Conservation (phyloP, 2,113 vertebrate species). For the Leptocoma aspasia region DNA sequence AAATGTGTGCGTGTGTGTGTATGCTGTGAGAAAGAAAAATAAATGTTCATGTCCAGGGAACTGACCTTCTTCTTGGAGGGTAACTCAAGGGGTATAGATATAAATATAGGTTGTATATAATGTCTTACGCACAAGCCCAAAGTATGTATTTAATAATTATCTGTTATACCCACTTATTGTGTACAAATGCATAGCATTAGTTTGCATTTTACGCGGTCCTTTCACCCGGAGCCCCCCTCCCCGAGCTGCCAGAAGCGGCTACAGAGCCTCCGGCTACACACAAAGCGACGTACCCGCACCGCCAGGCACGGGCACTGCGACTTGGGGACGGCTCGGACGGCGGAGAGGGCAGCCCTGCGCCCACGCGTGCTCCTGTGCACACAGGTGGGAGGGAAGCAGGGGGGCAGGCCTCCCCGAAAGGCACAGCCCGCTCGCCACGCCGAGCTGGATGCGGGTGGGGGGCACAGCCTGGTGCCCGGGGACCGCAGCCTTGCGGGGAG, state of each 20-base stretch:
- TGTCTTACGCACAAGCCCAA: background rate
- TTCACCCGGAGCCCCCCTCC: background rate
- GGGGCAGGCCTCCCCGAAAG: too few relatives aligned
- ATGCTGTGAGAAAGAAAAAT: constrained; percentile 76
- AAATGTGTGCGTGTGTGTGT: constrained; percentile 73
- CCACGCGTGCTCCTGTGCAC: background rate
- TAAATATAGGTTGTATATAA: constrained; percentile 51
- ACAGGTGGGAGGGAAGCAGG: background rate
- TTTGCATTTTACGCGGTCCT: background rate
- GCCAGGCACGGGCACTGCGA: background rate
- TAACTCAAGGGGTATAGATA: constrained; percentile 53
- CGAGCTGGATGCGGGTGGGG: accelerated
- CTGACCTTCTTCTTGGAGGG: constrained; percentile 84
- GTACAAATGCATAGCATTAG: constrained; percentile 1
- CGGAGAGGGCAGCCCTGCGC: background rate
- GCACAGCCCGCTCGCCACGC: too few relatives aligned
- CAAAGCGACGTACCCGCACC: background rate
- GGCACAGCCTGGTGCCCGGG: background rate
- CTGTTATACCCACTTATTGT: background rate
- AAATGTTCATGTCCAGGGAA: constrained; percentile 78
- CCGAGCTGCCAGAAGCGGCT: background rate
- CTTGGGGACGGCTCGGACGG: background rate
- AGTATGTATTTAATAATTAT: constrained; percentile 43
- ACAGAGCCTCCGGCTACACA: background rate
- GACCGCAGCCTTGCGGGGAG: too few relatives aligned